Evolutionary conservation across 2,888 invertebrate species (phyloP).

Genomic region (Ophioninae sp.): DNA sequence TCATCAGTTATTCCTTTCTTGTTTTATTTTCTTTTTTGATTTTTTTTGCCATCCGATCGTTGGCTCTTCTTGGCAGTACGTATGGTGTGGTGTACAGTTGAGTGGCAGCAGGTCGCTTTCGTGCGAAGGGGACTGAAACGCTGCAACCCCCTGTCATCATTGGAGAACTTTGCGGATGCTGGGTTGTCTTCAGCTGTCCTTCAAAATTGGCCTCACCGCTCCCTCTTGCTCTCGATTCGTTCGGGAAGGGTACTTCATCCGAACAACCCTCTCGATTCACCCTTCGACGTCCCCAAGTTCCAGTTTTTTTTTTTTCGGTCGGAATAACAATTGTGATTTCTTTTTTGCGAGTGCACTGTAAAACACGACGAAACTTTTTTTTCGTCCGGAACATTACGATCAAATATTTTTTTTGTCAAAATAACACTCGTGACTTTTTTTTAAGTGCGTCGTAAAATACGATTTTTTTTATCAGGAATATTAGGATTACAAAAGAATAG

Average conservation of each 20-base stretch:
- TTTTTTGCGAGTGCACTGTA: background rate
- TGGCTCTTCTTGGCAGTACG: conserved; percentile 63
- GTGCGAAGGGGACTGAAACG: conserved; percentile 61
- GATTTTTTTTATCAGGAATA: background rate
- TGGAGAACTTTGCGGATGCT: conserved; percentile 60
- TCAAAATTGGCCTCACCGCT: conserved; percentile 8
- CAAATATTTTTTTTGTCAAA: conserved; percentile 11
- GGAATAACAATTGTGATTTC: conserved; percentile 21
- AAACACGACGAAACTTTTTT: background rate
- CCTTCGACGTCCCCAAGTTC: background rate
- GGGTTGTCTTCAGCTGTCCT: conserved; percentile 76
- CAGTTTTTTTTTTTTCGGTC: conserved; percentile 11
- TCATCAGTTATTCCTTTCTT: conserved; percentile 28
- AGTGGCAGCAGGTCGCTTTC: conserved; percentile 62
- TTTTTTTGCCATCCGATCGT: conserved; percentile 74
- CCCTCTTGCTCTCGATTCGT: conserved; percentile 9
- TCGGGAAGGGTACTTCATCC: background rate
- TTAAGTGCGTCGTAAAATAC: background rate
- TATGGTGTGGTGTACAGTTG: conserved; percentile 32
- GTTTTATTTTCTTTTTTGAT: conserved; percentile 45
- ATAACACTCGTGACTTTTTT: conserved; percentile 12
- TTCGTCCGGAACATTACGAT: background rate
- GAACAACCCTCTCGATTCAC: conserved; percentile 22
- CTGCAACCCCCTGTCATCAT: conserved; percentile 47
- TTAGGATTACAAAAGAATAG: background rate